phyloP scores from a whole-genome alignment of 2,113 vertebrate species.

The Lota lota region DNA sequence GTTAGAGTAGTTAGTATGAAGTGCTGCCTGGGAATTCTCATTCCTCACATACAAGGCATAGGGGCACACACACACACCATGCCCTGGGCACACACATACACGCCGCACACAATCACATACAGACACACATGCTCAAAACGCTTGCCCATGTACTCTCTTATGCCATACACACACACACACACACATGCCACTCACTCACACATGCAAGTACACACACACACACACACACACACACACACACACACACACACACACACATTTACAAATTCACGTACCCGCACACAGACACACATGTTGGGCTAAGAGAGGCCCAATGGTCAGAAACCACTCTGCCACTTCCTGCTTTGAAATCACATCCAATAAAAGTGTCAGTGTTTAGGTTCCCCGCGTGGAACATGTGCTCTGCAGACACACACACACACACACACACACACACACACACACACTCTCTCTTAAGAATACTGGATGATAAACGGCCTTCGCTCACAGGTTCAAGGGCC shows the following conservation, averaged over 20 bases:
- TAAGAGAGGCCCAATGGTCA: conserved; percentile 45
- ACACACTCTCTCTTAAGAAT: too few relatives aligned
- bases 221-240: conserved; percentile 1
- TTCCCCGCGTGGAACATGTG: conserved; percentile 7
- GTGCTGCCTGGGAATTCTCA: conserved; percentile 5
- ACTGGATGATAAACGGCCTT: too few relatives aligned
- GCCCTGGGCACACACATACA: not conserved
- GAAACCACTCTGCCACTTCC: conserved; percentile 19
- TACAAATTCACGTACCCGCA: not conserved
- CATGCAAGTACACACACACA: not conserved
- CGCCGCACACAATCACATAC: too few relatives aligned
- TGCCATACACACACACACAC: too few relatives aligned
- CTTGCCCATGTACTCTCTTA: too few relatives aligned
- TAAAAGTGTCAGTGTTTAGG: conserved; percentile 5
- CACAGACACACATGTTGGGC: not conserved
- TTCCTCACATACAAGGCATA: conserved; percentile 20
- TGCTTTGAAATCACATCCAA: conserved; percentile 24
- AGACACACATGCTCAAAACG: too few relatives aligned
- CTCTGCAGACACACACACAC: not conserved
- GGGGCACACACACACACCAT: not conserved
- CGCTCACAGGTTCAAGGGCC: too few relatives aligned
- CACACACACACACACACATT: too few relatives aligned
- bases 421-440: too few relatives aligned
- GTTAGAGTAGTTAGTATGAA: conserved; percentile 31
- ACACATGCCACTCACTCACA: too few relatives aligned